Base-by-base conservation (phyloP, 1,140 invertebrate genomes). In the Euschistus heros region DNA sequence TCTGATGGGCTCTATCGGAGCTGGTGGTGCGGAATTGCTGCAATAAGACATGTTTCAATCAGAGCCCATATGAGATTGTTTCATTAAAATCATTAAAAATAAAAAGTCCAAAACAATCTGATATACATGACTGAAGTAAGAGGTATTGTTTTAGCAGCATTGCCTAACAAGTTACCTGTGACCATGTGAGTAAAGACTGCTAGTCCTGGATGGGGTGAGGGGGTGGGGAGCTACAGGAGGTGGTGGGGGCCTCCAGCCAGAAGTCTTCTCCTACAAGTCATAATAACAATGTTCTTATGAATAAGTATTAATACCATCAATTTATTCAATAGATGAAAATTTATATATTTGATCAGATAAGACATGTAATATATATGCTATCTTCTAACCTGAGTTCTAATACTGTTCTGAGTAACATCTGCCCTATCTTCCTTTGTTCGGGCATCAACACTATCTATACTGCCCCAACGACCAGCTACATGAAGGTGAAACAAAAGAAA, bases 1-100 rank as follows among this genome's bases (percentile, higher is more conserved):
- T 15, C 47, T 76, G 70, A 71, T 74, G 20, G 81, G 82, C 71
- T 91, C 88, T 15, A 90, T 82, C 22, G 89, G 88, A 0, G 79
- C 83, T 69, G 79, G 87, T 69, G 69, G 86, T 75, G 67, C 75
- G 20, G 74, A 66, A 75, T 73, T 70, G 73, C 74, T 60, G 74
- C 3, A 50, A 50, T 20, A 5, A 10, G 17, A 14, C 10, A 37
- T 37, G 33, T 10, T 37, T 37, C 10, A 10, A 37, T 37, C 10
- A 37, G 33, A 37, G 1, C 10, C 10, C 5, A 13, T 6, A 37
- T 37, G 5, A 6, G 1, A 13, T 37, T 10, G 10, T 37, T 37
- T 10, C 5, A 37, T 37, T 37, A 37, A 37, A 10, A 37, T 37
- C 33, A 37, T 6, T 37, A 37, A 37, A n/a, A 37, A 37, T 13